Percentiles rank a stretch among this genome's conserved stretches.
phyloP scores from a whole-genome alignment of 2,797 vertebrate species.

The Huso huso region DNA sequence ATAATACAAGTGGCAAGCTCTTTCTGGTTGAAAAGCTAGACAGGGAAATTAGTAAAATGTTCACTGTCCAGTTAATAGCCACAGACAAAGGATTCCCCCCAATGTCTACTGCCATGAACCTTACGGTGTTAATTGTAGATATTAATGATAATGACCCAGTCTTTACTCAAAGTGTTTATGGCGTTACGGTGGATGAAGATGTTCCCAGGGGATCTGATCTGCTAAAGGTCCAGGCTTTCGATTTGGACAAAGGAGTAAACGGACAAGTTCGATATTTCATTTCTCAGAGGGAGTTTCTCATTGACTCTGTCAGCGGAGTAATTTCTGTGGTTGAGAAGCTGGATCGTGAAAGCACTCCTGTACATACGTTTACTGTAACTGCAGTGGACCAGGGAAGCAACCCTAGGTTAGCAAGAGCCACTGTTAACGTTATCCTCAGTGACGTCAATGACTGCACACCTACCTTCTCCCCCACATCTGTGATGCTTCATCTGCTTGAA shows the following conservation, averaged over 20 bases:
- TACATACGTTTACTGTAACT: conserved; percentile 42
- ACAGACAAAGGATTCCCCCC: conserved; percentile 48
- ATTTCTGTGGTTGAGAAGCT: conserved; percentile 44
- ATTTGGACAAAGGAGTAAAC: conserved; percentile 51
- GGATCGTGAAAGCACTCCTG: conserved; percentile 51
- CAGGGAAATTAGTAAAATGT: conserved; percentile 44
- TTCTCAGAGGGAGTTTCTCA: conserved; percentile 39
- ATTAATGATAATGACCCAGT: conserved; percentile 56
- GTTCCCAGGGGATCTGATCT: conserved; percentile 44
- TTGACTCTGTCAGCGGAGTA: conserved; percentile 50
- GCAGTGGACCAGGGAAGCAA: conserved; percentile 45
- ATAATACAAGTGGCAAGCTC: conserved; percentile 43
- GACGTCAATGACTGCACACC: conserved; percentile 60
- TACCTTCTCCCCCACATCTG: conserved; percentile 39
- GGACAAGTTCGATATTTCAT: conserved; percentile 48
- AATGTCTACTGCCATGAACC: conserved; percentile 34
- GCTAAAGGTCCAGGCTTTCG: conserved; percentile 43
- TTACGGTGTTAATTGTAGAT: conserved; percentile 54
- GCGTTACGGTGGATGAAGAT: conserved; percentile 46
- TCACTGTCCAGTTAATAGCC: conserved; percentile 43
- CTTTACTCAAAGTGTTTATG: conserved; percentile 46
- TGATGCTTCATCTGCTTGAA: conserved; percentile 49
- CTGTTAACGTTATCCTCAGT: conserved; percentile 45
- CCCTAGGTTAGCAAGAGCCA: conserved; percentile 43
- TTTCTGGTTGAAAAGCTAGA: conserved; percentile 50